Percentiles rank a stretch among this genome's conserved stretches.
These are phyloP conservation scores for Mormyrops boulengeri DNA, from an alignment of 2,797 vertebrate genomes.

Conservation along the genomic window DNA sequence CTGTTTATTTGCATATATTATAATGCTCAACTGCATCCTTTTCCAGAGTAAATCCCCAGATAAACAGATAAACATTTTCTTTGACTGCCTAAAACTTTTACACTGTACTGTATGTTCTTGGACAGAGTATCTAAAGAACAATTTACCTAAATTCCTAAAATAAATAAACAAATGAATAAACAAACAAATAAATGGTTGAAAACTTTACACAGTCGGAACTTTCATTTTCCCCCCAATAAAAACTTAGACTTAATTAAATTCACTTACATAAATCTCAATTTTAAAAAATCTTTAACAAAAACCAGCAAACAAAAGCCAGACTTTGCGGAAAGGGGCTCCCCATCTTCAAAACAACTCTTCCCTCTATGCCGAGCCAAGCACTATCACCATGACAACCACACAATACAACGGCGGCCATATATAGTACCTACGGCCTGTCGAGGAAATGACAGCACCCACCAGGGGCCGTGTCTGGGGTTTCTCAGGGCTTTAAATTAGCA, in stretches of 20 bases:
- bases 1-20: neutral
- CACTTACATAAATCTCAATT: neutral
- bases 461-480: neutral
- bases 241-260: neutral
- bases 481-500: neutral
- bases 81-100: neutral
- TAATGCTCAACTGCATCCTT: neutral
- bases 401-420: neutral
- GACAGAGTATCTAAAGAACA: neutral
- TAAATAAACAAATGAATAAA: neutral
- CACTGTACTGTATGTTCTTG: neutral
- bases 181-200: too few relatives aligned
- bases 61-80: neutral
- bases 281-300: neutral
- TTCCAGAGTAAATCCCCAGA: neutral
- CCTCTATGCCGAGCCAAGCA: constrained; percentile 2
- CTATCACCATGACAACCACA: constrained; percentile 33
- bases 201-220: neutral
- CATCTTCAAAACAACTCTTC: neutral
- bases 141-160: neutral
- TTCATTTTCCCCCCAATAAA: neutral
- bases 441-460: neutral
- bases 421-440: neutral
- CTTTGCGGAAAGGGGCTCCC: neutral
- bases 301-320: neutral